Base-by-base conservation (phyloP, 2,888 invertebrate species). In the Parapristionchus giblindavisi region DNA sequence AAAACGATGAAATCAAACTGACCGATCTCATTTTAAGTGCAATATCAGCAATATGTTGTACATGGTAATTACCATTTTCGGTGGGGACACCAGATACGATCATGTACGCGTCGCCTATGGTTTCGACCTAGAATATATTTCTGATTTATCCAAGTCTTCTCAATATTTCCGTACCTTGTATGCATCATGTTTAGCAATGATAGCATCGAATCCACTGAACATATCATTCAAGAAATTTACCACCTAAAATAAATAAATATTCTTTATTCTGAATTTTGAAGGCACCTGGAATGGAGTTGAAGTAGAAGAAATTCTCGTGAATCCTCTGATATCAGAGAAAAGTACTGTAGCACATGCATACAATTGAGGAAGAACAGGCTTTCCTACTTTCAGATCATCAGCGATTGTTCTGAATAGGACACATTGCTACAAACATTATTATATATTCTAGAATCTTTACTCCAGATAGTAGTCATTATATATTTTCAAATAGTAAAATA, bases 41-140 rank as follows among this genome's bases (percentile, higher is more conserved):
- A 61, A 87, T 80, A 51, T 87, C 87, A 6, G 87, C 85, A 75
- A 87, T 87, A 66, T 87, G 80, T 71, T 83, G 84, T 3, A 82
- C 87, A 75, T 87, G 87, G 29, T 79, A 76, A 75, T 87, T 87
- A 40, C 86, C 87, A 75, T 87, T 87, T 66, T 86, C 85, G 27
- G 81, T 84, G n/a, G 87, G 87, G 17, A 87, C 84, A 40, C 87
- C 87, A 6, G 83, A 84, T 8, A 87, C 86, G 77, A 87, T 85
- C 87, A 87, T 86, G 78, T 87, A 87, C 6, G 87, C 87, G 73
- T 87, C 87, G 8, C 87, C 87, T 61, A 87, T 87, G 14, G 83
- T 83, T 72, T 83, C 83, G 3, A 83, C 79, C 79, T 79, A 34
- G 11, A 70, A 34, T 11, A 51, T 27, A 3, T 5, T 27, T 27